phyloP scores from a whole-genome alignment of 2,888 invertebrate genomes.

The Deilephila elpenor region DNA sequence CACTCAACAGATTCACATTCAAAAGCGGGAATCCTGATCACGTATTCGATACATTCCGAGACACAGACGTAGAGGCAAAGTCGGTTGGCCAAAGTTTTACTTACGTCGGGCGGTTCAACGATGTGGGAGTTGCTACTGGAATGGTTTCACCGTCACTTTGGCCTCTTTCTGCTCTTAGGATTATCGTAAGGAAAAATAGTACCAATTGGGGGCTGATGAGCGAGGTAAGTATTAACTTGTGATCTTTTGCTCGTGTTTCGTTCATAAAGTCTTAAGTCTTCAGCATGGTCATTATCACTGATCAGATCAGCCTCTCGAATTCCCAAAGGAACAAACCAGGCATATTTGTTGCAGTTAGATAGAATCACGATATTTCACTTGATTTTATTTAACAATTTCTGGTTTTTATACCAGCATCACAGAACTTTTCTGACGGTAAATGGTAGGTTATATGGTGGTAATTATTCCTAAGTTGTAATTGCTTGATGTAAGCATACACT shows the following conservation, averaged over 20 bases:
- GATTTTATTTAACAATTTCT: no score
- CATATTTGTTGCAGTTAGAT: no score
- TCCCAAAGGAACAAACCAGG: no score
- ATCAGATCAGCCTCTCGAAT: no score
- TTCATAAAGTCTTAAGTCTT: background rate
- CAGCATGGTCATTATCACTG: no score
- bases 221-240: background rate
- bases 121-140: background rate
- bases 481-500: no score
- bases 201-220: background rate
- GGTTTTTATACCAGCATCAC: no score
- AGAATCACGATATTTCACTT: no score
- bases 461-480: no score
- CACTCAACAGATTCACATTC: constrained; percentile 1
- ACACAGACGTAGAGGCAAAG: background rate
- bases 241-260: no score
- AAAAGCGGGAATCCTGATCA: background rate
- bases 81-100: background rate
- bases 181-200: background rate
- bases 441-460: no score
- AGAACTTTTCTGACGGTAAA: no score
- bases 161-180: background rate
- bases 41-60: background rate
- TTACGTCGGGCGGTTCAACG: background rate
- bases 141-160: background rate